Evolutionary conservation across 2,113 vertebrate genomes (phyloP).

Genomic region (Dissostichus mawsoni): DNA sequence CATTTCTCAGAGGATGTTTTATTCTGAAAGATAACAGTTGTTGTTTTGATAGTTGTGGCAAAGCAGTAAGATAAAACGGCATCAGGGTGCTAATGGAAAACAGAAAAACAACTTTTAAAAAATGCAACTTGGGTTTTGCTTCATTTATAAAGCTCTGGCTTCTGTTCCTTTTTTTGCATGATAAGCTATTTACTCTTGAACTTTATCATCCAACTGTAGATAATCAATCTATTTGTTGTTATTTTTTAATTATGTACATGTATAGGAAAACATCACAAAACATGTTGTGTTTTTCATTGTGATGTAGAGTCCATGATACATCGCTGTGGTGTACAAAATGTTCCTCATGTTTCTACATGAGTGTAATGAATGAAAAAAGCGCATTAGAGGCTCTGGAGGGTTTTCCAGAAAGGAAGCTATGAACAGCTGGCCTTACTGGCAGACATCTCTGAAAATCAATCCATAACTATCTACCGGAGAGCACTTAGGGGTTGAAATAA

Average conservation of each 20-base stretch:
- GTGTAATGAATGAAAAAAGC: slow-evolving; percentile 8
- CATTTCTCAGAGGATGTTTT: slow-evolving; percentile 34
- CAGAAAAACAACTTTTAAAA: neutral
- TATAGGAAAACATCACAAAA: too few species aligned
- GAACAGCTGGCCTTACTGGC: neutral
- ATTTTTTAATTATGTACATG: too few species aligned
- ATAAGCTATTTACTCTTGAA: slow-evolving; percentile 16
- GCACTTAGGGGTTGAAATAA: neutral
- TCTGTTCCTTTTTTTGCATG: slow-evolving; percentile 41
- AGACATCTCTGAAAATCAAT: neutral
- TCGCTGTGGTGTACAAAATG: neutral
- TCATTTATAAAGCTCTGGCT: neutral
- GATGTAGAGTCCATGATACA: neutral
- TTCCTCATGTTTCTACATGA: slow-evolving; percentile 24
- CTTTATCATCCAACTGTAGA: slow-evolving; percentile 37
- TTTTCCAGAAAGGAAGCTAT: neutral
- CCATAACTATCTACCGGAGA: neutral
- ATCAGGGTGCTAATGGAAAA: neutral
- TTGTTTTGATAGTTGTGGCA: slow-evolving; percentile 3
- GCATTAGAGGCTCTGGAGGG: neutral
- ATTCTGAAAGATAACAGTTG: slow-evolving; percentile 17
- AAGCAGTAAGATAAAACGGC: neutral
- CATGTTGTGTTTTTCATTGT: slow-evolving; percentile 14
- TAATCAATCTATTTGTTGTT: slow-evolving; percentile 7
- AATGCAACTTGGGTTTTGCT: slow-evolving; percentile 8